A percentile compares a stretch with the other conserved stretches of the same genome.
These are phyloP conservation scores for Drosophila chauvacae DNA, from an alignment of 1,140 invertebrate species.

Conservation along the genomic window DNA sequence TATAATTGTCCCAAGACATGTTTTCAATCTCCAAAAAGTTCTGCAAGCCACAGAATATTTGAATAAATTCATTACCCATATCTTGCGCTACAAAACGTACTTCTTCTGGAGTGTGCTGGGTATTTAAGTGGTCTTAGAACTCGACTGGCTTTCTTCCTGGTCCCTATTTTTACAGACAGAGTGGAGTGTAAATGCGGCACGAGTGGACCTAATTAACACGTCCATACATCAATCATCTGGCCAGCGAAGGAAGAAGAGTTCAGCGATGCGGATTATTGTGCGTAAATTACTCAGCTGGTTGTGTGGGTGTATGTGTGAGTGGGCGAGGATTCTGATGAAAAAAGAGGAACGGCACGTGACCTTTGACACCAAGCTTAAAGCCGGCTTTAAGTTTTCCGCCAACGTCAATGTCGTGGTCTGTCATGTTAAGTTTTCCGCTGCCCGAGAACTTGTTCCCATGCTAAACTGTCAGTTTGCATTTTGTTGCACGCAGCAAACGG, in stretches of 20 bases:
- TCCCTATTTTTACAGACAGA: constrained; percentile 10
- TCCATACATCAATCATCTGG: constrained; percentile 82
- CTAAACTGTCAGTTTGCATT: constrained; percentile 78
- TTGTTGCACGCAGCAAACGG: constrained; percentile 50
- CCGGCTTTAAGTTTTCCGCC: constrained; percentile 39
- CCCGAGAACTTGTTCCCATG: constrained; percentile 57
- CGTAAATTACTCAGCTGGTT: constrained; percentile 75
- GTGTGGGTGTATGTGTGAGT: neutral
- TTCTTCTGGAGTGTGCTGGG: neutral
- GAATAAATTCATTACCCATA: neutral
- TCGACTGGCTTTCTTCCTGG: neutral
- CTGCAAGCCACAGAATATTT: neutral
- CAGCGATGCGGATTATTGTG: constrained; percentile 80
- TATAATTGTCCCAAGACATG: neutral
- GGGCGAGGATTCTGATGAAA: neutral
- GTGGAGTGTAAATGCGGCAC: constrained; percentile 58
- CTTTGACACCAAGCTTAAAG: constrained; percentile 40
- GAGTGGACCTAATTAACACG: constrained; percentile 81
- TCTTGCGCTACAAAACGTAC: neutral
- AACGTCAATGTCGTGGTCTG: constrained; percentile 65
- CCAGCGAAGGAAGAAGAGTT: constrained; percentile 62
- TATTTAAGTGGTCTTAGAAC: neutral
- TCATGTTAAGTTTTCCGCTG: constrained; percentile 64
- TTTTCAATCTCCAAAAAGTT: neutral
- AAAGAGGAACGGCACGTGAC: constrained; percentile 21